A percentile compares a stretch with the other conserved stretches of the same genome.
Evolutionary conservation across 2,113 vertebrate species (phyloP).

Genomic region (Lepus timidus): DNA sequence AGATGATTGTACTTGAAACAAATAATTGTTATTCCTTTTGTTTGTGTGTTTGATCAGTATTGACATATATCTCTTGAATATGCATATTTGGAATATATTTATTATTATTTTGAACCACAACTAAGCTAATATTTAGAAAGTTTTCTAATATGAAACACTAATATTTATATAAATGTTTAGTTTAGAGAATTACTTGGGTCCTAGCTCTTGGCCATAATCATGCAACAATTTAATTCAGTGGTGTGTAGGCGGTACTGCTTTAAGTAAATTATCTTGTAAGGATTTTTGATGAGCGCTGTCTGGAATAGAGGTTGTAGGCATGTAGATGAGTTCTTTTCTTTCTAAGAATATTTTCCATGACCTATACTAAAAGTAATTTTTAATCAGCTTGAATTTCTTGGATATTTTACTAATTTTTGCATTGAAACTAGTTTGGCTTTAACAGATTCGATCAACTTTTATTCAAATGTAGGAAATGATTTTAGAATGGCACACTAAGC

Average conservation of each 20-base stretch:
- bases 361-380: background rate
- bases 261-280: background rate
- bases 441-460: background rate
- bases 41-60: background rate
- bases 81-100: slow-evolving; percentile 71
- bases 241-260: background rate
- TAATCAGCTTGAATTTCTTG: background rate
- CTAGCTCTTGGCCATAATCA: slow-evolving; percentile 39
- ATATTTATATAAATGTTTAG: slow-evolving; percentile 17
- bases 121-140: slow-evolving; percentile 74
- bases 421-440: background rate
- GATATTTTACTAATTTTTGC: background rate
- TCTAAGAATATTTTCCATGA: background rate
- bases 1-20: slow-evolving; percentile 54
- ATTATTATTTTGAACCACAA: slow-evolving; percentile 64
- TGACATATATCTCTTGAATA: slow-evolving; percentile 52
- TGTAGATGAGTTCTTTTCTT: background rate
- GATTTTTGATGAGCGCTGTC: background rate
- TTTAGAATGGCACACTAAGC: background rate
- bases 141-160: slow-evolving; percentile 48
- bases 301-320: background rate
- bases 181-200: slow-evolving; percentile 58
- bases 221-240: background rate
- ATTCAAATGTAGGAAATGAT: background rate
- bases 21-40: background rate